phyloP scores from a whole-genome alignment of 2,113 vertebrate species.

The Cygnus atratus region DNA sequence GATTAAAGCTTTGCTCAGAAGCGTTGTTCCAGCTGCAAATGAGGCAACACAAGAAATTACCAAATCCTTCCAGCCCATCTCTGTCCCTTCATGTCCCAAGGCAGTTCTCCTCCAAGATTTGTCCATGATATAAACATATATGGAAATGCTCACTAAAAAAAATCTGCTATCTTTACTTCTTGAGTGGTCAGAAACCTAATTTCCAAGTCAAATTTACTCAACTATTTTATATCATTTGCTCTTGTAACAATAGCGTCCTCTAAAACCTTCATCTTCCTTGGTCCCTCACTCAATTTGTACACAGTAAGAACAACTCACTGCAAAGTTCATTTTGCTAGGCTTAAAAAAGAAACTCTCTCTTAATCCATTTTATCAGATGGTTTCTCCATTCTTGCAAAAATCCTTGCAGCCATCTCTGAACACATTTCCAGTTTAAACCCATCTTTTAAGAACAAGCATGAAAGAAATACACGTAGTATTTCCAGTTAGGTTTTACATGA shows the following conservation, averaged over 20 bases:
- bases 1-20: neutral
- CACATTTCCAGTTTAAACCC: neutral
- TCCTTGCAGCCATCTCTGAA: neutral
- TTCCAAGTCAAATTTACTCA: neutral
- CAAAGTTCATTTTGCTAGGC: neutral
- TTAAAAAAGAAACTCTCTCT: neutral
- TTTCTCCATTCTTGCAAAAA: neutral
- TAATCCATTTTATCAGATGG: neutral
- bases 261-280: neutral
- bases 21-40: neutral
- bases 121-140: neutral
- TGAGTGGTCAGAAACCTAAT: neutral
- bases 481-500: neutral
- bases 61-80: neutral
- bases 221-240: neutral
- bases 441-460: neutral
- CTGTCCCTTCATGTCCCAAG: rapidly evolving
- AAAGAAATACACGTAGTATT: neutral
- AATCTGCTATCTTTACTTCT: neutral
- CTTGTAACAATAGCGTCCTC: neutral
- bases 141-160: neutral
- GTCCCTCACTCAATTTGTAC: neutral
- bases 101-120: neutral
- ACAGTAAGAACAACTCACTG: neutral
- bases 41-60: neutral